phyloP scores from a whole-genome alignment of 2,113 vertebrate genomes.

The Nansenia antarctica region DNA sequence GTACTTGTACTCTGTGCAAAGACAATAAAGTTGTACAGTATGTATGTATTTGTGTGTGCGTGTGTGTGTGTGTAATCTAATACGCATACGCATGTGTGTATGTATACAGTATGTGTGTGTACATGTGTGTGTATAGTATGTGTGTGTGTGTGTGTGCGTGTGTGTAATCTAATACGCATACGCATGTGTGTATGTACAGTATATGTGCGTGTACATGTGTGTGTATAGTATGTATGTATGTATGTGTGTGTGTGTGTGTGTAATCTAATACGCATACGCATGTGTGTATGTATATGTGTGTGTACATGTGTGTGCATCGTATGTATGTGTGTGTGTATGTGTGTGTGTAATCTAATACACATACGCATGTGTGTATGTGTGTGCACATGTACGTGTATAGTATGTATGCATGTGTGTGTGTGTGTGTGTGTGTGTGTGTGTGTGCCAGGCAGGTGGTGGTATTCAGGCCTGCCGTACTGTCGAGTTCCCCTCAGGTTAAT shows the following conservation, averaged over 20 bases:
- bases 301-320: neutral
- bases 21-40: no score
- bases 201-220: no score
- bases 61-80: no score
- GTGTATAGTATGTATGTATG: neutral
- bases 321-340: neutral
- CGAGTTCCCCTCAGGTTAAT: slow-evolving; percentile 35
- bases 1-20: no score
- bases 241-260: no score
- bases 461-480: neutral
- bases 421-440: neutral
- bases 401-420: neutral
- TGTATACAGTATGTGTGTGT: no score
- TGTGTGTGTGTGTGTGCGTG: no score
- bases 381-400: neutral
- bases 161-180: no score
- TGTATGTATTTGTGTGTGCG: no score
- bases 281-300: slow-evolving; percentile 3
- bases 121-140: no score
- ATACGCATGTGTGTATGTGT: neutral
- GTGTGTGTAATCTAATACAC: neutral
- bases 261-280: neutral
- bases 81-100: no score
- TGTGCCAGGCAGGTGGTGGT: neutral
- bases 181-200: no score